phyloP scores from a whole-genome alignment of 2,113 vertebrate species.

The Ophiodon elongatus region DNA sequence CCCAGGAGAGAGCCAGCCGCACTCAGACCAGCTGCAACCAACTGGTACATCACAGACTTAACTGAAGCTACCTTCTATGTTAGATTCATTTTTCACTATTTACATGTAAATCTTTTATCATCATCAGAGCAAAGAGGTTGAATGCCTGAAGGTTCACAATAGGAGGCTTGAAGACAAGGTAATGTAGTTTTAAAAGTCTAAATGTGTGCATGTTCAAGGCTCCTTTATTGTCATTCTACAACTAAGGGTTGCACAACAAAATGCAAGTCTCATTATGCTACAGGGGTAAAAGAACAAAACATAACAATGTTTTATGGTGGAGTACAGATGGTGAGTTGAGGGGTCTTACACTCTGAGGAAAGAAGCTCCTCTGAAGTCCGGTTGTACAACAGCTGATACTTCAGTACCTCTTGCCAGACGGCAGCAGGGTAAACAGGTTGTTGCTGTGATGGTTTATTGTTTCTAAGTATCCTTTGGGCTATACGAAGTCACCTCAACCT shows the following conservation, averaged over 20 bases:
- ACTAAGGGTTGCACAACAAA: not conserved
- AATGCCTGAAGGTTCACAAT: conserved; percentile 77
- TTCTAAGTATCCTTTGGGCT: no score
- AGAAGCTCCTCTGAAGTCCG: not conserved
- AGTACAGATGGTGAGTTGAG: not conserved
- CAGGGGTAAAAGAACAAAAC: not conserved
- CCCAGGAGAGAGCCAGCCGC: conserved; percentile 72
- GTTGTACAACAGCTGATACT: not conserved
- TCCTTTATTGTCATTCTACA: not conserved
- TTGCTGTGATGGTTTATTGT: no score
- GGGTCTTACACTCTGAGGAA: not conserved
- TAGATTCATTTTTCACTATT: conserved; percentile 1
- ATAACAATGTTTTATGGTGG: not conserved
- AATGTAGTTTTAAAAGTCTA: conserved; percentile 9
- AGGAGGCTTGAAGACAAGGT: conserved; percentile 83
- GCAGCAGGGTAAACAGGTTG: no score
- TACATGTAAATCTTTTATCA: not conserved
- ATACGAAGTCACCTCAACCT: not conserved
- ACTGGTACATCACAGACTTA: conserved; percentile 67
- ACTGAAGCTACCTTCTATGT: not conserved
- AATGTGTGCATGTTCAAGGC: not conserved
- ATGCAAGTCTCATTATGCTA: not conserved
- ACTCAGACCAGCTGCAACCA: conserved; percentile 72
- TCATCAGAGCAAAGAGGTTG: conserved; percentile 78
- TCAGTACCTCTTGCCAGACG: no score